phyloP scores from a whole-genome alignment of 2,797 vertebrate species.

The Luscinia megarhynchos region DNA sequence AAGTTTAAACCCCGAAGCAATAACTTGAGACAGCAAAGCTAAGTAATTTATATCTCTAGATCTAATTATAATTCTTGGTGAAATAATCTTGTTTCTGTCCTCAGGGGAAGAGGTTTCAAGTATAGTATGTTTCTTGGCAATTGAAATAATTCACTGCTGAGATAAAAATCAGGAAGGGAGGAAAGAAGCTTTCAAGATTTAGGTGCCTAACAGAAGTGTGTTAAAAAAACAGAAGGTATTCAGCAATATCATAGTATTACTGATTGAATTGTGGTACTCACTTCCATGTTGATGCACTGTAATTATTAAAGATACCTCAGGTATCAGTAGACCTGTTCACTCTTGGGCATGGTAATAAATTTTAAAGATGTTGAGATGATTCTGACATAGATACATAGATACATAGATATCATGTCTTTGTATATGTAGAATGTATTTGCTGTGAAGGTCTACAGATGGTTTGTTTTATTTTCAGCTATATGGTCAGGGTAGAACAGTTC shows the following conservation, averaged over 20 bases:
- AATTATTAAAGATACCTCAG: background rate
- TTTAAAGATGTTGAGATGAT: background rate
- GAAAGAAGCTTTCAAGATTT: constrained; percentile 4
- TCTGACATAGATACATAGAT: background rate
- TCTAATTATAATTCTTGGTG: constrained; percentile 60
- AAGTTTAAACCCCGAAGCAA: constrained; percentile 51
- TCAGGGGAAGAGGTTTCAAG: constrained; percentile 35
- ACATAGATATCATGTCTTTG: background rate
- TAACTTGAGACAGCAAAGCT: constrained; percentile 25
- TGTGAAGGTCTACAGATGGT: background rate
- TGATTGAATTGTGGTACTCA: background rate
- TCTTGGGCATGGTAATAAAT: background rate
- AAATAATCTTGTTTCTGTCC: constrained; percentile 40
- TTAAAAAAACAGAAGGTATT: background rate
- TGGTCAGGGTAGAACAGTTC: background rate
- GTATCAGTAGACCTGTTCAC: background rate
- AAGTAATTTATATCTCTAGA: constrained; percentile 50
- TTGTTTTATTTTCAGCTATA: background rate
- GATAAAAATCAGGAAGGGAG: constrained; percentile 45
- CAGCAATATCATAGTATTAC: background rate
- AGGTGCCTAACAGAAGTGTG: background rate
- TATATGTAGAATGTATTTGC: background rate
- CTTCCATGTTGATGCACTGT: background rate
- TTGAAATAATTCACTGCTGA: constrained; percentile 33
- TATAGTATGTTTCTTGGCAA: constrained; percentile 38